Conservation (phyloP, 2,113 vertebrate genomes). For the Puffinus mauretanicus region DNA sequence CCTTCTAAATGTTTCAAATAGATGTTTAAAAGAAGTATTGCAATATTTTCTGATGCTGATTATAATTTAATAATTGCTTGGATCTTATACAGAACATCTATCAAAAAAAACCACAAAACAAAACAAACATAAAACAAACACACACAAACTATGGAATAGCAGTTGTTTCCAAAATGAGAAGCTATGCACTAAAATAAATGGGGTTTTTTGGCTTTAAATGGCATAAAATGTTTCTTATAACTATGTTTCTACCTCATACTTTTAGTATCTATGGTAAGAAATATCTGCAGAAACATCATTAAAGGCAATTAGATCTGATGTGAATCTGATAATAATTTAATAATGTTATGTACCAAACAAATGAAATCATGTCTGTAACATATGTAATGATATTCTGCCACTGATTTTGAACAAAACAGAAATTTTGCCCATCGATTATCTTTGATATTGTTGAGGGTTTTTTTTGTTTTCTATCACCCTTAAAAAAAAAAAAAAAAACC, state of each 20-base stretch:
- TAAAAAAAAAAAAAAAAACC: neutral
- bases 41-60: neutral
- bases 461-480: neutral
- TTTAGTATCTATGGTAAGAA: neutral
- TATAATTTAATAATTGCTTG: neutral
- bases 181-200: neutral
- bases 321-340: neutral
- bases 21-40: neutral
- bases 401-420: neutral
- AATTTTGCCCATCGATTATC: neutral
- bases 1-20: neutral
- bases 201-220: fast-evolving
- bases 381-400: neutral
- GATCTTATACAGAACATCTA: neutral
- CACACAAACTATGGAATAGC: neutral
- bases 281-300: neutral
- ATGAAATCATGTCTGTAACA: neutral
- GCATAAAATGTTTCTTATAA: neutral
- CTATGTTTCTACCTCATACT: neutral
- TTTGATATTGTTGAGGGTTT: neutral
- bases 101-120: neutral
- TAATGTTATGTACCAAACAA: neutral
- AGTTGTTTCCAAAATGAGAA: neutral
- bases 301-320: neutral
- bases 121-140: neutral